These are phyloP conservation scores for Aldabrachelys gigantea DNA, from an alignment of 2,113 vertebrate species.

Conservation along the genomic window DNA sequence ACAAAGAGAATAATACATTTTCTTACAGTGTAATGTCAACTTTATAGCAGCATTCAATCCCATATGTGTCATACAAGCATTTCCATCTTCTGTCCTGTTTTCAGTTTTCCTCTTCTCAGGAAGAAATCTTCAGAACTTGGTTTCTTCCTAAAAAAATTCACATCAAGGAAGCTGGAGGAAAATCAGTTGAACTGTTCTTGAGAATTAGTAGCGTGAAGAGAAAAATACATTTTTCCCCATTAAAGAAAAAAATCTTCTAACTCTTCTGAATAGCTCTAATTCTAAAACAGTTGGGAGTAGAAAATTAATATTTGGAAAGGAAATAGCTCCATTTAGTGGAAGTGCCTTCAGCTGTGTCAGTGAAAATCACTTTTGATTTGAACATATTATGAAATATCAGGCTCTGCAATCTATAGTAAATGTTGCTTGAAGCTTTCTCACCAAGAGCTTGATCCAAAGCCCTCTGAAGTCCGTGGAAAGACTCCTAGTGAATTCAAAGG, in stretches of 20 bases:
- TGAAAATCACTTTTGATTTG: background rate
- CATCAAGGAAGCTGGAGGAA: background rate
- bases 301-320: background rate
- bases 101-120: background rate
- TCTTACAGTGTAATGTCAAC: background rate
- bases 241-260: background rate
- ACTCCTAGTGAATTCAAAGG: constrained; percentile 25
- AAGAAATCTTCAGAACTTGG: background rate
- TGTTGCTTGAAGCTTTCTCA: constrained; percentile 24
- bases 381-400: constrained; percentile 11
- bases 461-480: constrained; percentile 39
- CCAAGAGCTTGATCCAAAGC: constrained; percentile 44
- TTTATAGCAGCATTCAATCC: background rate
- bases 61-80: background rate
- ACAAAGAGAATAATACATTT: background rate
- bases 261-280: background rate
- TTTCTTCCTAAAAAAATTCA: background rate
- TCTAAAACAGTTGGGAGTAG: background rate
- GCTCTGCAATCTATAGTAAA: constrained; percentile 23
- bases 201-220: background rate
- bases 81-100: background rate
- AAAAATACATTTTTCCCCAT: background rate
- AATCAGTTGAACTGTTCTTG: background rate
- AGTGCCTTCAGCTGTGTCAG: background rate
- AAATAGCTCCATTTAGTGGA: background rate